A percentile compares a stretch with the other conserved stretches of the same genome.
These are phyloP conservation scores for Cherax quadricarinatus DNA, from an alignment of 1,140 invertebrate genomes.

Conservation along the genomic window DNA sequence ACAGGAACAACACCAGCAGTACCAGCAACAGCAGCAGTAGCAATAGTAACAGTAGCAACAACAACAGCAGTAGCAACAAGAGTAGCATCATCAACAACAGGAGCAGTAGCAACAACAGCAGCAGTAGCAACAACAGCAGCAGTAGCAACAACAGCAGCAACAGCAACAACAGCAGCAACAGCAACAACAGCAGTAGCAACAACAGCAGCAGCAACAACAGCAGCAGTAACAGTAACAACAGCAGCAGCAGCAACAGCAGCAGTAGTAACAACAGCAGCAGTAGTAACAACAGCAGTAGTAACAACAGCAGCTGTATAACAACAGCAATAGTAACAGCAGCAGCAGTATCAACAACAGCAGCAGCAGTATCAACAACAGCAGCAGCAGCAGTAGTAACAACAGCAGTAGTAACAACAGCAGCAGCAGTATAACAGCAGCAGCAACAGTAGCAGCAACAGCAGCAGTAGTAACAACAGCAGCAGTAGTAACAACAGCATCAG, in stretches of 20 bases:
- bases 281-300: not conserved
- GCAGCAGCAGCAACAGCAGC: not conserved
- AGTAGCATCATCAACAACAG: not conserved
- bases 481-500: slow-evolving; percentile 21
- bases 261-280: not conserved
- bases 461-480: slow-evolving; percentile 27
- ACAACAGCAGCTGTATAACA: not conserved
- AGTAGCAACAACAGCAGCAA: not conserved
- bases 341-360: not conserved
- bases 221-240: not conserved
- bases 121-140: not conserved
- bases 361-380: not conserved
- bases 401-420: not conserved
- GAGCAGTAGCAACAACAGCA: not conserved
- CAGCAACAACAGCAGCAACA: slow-evolving; percentile 24
- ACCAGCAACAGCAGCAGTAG: not conserved
- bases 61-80: not conserved
- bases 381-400: not conserved
- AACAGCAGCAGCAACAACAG: not conserved
- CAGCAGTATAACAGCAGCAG: no score
- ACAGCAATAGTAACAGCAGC: not conserved
- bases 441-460: not conserved
- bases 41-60: no score
- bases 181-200: not conserved
- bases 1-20: not conserved